Evolutionary conservation across 2,888 invertebrate species (phyloP).

Genomic region (Siphlonurus alternatus): DNA sequence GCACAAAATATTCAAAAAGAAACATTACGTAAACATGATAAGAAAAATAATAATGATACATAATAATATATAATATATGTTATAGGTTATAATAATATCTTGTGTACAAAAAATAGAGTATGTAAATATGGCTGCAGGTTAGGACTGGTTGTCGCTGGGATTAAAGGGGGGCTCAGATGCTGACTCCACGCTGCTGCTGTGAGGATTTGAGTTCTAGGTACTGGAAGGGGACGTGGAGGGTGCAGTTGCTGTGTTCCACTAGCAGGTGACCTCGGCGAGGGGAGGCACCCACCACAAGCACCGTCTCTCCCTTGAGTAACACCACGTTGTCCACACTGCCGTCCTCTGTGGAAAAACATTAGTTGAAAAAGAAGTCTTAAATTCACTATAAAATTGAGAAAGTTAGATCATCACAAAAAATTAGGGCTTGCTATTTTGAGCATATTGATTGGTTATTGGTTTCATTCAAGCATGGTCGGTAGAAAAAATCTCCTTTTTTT

Average conservation of each 20-base stretch:
- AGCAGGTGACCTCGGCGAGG: slow-evolving; percentile 70
- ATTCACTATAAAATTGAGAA: no score
- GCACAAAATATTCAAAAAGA: no score
- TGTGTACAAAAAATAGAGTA: no score
- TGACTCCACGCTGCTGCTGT: slow-evolving; percentile 5
- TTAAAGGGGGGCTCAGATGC: slow-evolving; percentile 6
- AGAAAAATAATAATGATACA: no score
- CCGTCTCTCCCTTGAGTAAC: slow-evolving; percentile 66
- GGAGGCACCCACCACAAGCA: slow-evolving; percentile 77
- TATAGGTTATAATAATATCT: no score
- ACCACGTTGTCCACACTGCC: slow-evolving; percentile 36
- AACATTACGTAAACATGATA: no score
- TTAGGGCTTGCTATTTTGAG: no score
- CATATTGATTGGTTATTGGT: no score
- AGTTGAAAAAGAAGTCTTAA: no score
- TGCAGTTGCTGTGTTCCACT: slow-evolving; percentile 61
- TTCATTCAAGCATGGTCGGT: no score
- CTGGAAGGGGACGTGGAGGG: slow-evolving; percentile 65
- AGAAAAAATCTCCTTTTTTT: no score
- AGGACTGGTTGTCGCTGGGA: not conserved
- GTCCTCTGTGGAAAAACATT: slow-evolving; percentile 23
- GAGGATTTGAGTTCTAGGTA: slow-evolving; percentile 51
- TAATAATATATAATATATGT: no score
- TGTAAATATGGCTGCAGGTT: not conserved
- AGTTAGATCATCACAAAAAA: not conserved